phyloP scores from a whole-genome alignment of 2,888 invertebrate species.

The Spodoptera littoralis region DNA sequence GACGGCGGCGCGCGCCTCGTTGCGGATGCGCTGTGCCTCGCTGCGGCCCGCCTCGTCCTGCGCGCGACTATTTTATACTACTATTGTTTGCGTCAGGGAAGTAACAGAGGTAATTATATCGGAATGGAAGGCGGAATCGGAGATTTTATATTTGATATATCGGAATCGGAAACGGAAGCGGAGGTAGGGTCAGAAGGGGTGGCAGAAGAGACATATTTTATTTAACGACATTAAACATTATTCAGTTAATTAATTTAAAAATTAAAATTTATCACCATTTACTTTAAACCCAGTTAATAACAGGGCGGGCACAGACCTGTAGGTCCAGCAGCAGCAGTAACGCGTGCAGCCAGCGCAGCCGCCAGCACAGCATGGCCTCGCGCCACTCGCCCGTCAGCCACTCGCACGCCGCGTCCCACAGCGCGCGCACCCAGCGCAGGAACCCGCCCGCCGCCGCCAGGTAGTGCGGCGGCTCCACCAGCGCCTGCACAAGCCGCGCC shows the following conservation, averaged over 20 bases:
- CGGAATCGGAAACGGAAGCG: too few relatives aligned
- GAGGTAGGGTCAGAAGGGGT: too few relatives aligned
- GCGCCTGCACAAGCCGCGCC: constrained; percentile 57
- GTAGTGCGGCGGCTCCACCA: constrained; percentile 77
- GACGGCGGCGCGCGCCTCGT: constrained; percentile 59
- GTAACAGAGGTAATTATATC: too few relatives aligned
- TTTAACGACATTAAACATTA: too few relatives aligned
- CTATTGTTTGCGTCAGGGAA: too few relatives aligned
- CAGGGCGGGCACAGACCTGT: constrained; percentile 11
- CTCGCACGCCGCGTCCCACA: constrained; percentile 72
- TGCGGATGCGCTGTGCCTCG: constrained; percentile 51
- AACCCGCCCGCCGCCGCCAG: constrained; percentile 68
- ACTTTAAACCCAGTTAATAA: too few relatives aligned
- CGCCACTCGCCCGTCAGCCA: constrained; percentile 60
- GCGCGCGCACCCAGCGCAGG: constrained; percentile 64
- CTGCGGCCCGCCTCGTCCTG: constrained; percentile 35
- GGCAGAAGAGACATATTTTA: too few relatives aligned
- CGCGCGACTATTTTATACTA: too few relatives aligned
- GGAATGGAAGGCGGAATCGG: too few relatives aligned
- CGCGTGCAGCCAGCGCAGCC: constrained; percentile 77
- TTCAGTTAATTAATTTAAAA: too few relatives aligned
- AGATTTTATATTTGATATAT: too few relatives aligned
- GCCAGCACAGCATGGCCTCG: constrained; percentile 76
- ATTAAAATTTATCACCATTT: too few relatives aligned
- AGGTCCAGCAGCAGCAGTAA: constrained; percentile 59